Base-by-base conservation (phyloP, 2,113 vertebrate species). In the Calonectris borealis region DNA sequence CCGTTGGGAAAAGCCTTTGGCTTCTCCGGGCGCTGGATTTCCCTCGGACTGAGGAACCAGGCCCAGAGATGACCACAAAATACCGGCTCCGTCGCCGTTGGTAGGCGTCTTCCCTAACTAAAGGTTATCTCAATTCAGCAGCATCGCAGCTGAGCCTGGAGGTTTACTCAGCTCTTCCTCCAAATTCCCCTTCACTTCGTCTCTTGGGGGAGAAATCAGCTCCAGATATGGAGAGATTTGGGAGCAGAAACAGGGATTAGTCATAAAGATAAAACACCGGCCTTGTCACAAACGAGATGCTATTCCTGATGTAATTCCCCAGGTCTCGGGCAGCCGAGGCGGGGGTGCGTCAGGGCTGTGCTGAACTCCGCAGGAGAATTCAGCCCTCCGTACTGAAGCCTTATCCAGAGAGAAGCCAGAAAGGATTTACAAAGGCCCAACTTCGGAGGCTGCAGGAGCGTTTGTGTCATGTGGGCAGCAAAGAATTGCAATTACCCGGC, bases 161-260 rank as follows among this genome's bases (percentile, higher is more conserved):
- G 92, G 36, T 77, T 78, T 51, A n/a, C 42, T 77, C 92, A 84
- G 88, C 55, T 77, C 49, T 77, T 51, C 82, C 96, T 83, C 83
- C 86, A 27, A 75, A 93, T 32, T 26, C 69, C 88, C 85, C 83
- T 27, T 48, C 6, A 1, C 76, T 31, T 10, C 92, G 46, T 34
- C 83, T 70, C 88, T 2, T 9, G 46, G 42, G 80, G 83, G 29
- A 92, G 80, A 90, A 86, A 94, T 14, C 69, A 34, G 62, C 61
- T 86, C 79, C 55, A 58, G 95, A 55, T 49, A 60, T 3, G 4
- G 76, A 73, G 54, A 70, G 82, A 80, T 71, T 13, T 34, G 48
- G 71, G 68, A 70, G 60, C 83, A 96, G 95, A 71, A 83, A 70
- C 32, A 68, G 34, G 78, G 90, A 96, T 91, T 96, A 95, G 96